phyloP scores from a whole-genome alignment of 2,888 invertebrate species.

The Andricus quercusramuli region DNA sequence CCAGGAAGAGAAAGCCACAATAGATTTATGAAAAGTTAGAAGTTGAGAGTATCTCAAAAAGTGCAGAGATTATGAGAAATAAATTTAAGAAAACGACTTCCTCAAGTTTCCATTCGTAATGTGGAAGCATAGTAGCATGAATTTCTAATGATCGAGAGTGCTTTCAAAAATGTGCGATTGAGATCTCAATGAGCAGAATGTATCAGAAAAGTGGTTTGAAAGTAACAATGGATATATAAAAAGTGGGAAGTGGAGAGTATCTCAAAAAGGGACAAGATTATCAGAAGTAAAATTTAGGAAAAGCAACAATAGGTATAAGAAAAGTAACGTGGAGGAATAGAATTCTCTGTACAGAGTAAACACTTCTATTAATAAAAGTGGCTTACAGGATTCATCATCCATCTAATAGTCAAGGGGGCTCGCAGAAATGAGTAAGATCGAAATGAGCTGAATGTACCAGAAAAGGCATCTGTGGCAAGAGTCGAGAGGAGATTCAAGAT shows the following conservation, averaged over 20 bases:
- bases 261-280: too few species aligned
- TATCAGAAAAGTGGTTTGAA: not conserved
- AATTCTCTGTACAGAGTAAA: too few species aligned
- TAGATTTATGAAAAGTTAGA: not conserved
- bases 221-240: too few species aligned
- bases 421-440: conserved; percentile 6
- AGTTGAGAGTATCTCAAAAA: not conserved
- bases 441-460: conserved; percentile 4
- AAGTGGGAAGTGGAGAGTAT: too few species aligned
- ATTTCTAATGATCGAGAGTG: not conserved
- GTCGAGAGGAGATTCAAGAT: conserved; percentile 23
- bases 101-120: not conserved
- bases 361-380: too few species aligned
- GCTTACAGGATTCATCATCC: too few species aligned
- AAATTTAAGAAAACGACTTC: not conserved
- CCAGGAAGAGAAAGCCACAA: conserved; percentile 15
- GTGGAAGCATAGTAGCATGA: not conserved
- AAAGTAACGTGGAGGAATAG: too few species aligned
- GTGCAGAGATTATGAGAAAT: not conserved
- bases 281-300: too few species aligned
- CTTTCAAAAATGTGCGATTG: not conserved
- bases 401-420: not conserved
- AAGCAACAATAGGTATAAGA: too few species aligned
- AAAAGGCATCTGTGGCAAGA: not conserved
- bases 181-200: conserved; percentile 17